These are phyloP conservation scores for Matsumyia berberina DNA, from an alignment of 2,888 invertebrate species.

Conservation along the genomic window DNA sequence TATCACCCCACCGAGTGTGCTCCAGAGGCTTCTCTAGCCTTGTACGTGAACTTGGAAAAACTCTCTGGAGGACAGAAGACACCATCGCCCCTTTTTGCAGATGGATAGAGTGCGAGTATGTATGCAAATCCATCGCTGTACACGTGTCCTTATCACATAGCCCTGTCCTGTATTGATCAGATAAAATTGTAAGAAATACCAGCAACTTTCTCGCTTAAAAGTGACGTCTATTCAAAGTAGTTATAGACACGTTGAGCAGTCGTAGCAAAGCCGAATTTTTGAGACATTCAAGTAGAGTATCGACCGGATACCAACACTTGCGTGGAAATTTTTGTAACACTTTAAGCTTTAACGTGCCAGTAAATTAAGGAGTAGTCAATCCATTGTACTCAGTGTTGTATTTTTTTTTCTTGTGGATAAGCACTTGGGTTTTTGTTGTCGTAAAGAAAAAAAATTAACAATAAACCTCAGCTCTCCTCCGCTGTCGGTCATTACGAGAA, in stretches of 20 bases:
- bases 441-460: not conserved
- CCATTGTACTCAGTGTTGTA: not conserved
- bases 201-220: conserved; percentile 19
- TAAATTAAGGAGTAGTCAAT: not conserved
- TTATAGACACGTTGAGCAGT: not conserved
- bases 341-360: conserved; percentile 40
- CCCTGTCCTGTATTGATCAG: conserved; percentile 34
- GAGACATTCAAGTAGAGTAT: too few species aligned
- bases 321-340: conserved; percentile 32
- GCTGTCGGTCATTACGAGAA: conserved; percentile 37
- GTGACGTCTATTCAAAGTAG: not conserved
- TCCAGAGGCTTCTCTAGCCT: not conserved
- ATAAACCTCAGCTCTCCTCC: conserved; percentile 29
- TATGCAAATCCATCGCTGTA: conserved; percentile 13
- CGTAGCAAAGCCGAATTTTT: too few species aligned
- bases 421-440: conserved; percentile 23
- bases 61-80: not conserved
- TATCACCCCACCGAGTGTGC: not conserved
- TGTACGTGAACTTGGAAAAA: conserved; percentile 10
- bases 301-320: too few species aligned
- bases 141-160: conserved; percentile 27
- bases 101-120: conserved; percentile 2
- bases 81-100: conserved; percentile 6
- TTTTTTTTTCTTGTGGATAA: conserved; percentile 33
- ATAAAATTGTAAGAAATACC: conserved; percentile 26